Evolutionary conservation across 64 coral and sea anemone species (phyloP).

Genomic region (Dendronephthya gigantea): DNA sequence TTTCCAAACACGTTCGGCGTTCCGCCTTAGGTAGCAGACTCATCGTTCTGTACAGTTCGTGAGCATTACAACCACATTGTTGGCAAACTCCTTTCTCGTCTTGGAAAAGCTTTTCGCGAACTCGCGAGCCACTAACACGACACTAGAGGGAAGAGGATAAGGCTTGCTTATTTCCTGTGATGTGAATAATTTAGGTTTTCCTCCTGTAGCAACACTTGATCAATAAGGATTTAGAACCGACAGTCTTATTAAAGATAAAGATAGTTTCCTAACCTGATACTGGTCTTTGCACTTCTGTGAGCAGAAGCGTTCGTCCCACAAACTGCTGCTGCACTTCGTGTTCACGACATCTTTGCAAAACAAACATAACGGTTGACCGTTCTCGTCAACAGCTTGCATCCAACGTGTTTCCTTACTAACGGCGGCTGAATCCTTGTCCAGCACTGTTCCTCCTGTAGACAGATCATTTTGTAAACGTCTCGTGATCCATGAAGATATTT

Average conservation of each 20-base stretch:
- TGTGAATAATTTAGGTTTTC: too few species aligned
- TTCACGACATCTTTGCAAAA: slow-evolving; percentile 44
- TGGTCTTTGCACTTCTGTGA: slow-evolving; percentile 58
- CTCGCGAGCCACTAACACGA: slow-evolving; percentile 60
- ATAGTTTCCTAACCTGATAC: slow-evolving; percentile 38
- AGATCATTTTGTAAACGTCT: too few species aligned
- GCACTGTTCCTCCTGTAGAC: too few species aligned
- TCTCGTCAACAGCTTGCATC: slow-evolving; percentile 37
- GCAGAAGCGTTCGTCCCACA: slow-evolving; percentile 61
- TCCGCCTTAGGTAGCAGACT: slow-evolving; percentile 46
- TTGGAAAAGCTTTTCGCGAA: slow-evolving; percentile 56
- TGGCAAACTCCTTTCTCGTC: slow-evolving; percentile 79
- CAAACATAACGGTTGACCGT: slow-evolving; percentile 48
- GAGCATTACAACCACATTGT: slow-evolving; percentile 67
- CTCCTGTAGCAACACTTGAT: neutral
- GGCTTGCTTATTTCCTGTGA: neutral
- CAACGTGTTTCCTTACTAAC: neutral
- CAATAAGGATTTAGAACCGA: neutral
- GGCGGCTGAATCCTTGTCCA: neutral
- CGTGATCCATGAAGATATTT: too few species aligned
- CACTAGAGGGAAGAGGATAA: slow-evolving; percentile 31
- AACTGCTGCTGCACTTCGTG: neutral
- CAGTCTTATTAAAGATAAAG: neutral
- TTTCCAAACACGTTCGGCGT: slow-evolving; percentile 50
- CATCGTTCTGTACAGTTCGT: slow-evolving; percentile 48